Evolutionary conservation across 2,888 invertebrate genomes (phyloP).

Genomic region (Amiota minor): DNA sequence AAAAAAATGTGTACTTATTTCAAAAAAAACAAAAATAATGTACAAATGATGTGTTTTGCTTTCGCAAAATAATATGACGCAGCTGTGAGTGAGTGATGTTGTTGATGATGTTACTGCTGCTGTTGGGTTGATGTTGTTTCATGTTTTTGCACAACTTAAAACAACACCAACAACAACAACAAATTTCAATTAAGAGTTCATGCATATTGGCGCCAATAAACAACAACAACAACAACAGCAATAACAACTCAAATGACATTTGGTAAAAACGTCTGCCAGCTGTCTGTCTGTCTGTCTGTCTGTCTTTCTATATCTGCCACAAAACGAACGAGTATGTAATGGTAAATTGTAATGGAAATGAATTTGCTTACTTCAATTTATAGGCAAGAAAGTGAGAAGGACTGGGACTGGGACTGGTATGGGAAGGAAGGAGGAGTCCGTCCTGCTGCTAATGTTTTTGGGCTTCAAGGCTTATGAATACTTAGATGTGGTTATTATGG

Average conservation of each 20-base stretch:
- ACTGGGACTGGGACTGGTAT: too few species aligned
- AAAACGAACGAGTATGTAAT: too few species aligned
- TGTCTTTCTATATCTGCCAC: too few species aligned
- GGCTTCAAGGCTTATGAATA: not conserved
- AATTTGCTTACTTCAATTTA: too few species aligned
- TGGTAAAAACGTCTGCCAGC: conserved; percentile 1
- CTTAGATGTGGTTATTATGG: conserved; percentile 23
- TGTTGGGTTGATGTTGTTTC: not conserved
- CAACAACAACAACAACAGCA: not conserved
- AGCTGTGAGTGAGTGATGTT: not conserved
- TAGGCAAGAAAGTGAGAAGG: too few species aligned
- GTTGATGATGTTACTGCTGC: too few species aligned
- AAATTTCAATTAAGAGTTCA: too few species aligned
- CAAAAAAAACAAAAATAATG: not conserved
- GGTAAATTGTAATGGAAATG: too few species aligned
- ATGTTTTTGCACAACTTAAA: not conserved
- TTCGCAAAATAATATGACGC: not conserved
- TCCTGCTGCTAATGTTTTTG: not conserved
- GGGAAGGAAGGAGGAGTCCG: too few species aligned
- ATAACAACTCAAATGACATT: not conserved
- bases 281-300: not conserved
- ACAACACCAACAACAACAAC: not conserved
- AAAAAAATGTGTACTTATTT: not conserved
- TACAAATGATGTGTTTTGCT: too few species aligned
- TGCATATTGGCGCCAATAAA: not conserved